Conservation (phyloP, 2,797 vertebrate species). For the Falco cherrug region DNA sequence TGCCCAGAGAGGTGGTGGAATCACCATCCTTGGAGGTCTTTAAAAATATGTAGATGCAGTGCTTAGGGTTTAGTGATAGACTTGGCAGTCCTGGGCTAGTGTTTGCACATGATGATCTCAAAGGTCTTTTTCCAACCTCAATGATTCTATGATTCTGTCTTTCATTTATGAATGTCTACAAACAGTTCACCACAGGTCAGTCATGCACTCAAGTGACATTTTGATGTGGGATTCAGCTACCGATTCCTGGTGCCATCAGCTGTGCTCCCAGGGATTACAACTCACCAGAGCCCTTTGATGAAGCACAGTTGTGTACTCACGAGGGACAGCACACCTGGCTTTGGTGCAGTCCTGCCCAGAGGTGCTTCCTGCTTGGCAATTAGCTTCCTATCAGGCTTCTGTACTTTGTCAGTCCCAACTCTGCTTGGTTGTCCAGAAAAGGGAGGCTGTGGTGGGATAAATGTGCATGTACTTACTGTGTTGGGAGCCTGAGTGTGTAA, state of each 20-base stretch:
- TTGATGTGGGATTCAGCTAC: slow-evolving; percentile 5
- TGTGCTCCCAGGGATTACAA: not conserved
- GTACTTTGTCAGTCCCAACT: not conserved
- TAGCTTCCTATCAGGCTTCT: not conserved
- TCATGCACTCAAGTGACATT: not conserved
- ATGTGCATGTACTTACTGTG: not conserved
- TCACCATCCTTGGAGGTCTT: not conserved
- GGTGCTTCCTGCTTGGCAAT: slow-evolving; percentile 20
- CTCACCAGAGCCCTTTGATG: slow-evolving; percentile 6
- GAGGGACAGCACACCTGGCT: not conserved
- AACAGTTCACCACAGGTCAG: not conserved
- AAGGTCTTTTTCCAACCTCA: not conserved
- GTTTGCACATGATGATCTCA: not conserved
- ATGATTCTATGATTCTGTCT: not conserved
- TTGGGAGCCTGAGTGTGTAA: not conserved
- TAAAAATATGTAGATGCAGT: not conserved
- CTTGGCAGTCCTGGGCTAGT: not conserved
- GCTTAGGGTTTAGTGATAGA: not conserved
- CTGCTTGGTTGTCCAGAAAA: not conserved
- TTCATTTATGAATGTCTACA: not conserved
- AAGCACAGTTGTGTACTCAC: not conserved
- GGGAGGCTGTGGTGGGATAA: not conserved
- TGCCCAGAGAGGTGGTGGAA: not conserved
- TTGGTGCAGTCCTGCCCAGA: not conserved
- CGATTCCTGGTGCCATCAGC: not conserved